Base-by-base conservation (phyloP, 2,797 vertebrate genomes). In the Hippopotamyrus pictus region DNA sequence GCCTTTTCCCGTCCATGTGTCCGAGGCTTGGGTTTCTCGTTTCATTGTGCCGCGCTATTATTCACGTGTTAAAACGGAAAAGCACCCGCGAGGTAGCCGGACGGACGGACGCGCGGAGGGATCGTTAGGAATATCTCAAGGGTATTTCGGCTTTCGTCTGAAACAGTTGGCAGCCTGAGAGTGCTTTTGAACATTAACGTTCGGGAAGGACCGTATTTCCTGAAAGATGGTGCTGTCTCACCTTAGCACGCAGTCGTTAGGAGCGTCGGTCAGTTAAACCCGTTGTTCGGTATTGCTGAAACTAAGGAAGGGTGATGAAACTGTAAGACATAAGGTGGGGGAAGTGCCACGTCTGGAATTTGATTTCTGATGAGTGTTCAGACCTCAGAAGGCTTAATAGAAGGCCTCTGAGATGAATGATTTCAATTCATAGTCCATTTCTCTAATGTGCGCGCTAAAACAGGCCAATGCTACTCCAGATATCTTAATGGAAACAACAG, bases 281-380 rank as follows among this genome's bases (percentile, higher is more conserved):
- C 41, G 11, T 76, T 5, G 44, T 88, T 65, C 51, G 82, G 41
- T 88, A n/a, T 88, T 86, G 54, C 69, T 69, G 50, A 90, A 50
- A 65, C n/a, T 19, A 25, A 88, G n/a, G 41, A 9, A 88, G 62
- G 87, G 29, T 73, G 79, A 86, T 53, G 79, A 86, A 88, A 46
- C 73, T 53, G 29, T 90, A 44, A 57, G 82, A 44, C 79, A 59
- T 48, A 33, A 62, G 2, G 9, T 46, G 50, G 22, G 22, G 44
- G 65, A 29, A 57, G 33, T 57, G 73, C 86, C 87, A 73, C 53
- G n/a, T 41, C 84, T 46, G 73, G 12, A 90, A 83, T 41, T 90
- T 88, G 69, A 90, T 90, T 59, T 65, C 29, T 9, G 46, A 82
- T 22, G 41, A 88, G 87, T 86, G 79, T 46, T 90, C 50, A 82